These are phyloP conservation scores for Nannoperca obscura DNA, from an alignment of 2,797 vertebrate genomes.

Conservation along the genomic window DNA sequence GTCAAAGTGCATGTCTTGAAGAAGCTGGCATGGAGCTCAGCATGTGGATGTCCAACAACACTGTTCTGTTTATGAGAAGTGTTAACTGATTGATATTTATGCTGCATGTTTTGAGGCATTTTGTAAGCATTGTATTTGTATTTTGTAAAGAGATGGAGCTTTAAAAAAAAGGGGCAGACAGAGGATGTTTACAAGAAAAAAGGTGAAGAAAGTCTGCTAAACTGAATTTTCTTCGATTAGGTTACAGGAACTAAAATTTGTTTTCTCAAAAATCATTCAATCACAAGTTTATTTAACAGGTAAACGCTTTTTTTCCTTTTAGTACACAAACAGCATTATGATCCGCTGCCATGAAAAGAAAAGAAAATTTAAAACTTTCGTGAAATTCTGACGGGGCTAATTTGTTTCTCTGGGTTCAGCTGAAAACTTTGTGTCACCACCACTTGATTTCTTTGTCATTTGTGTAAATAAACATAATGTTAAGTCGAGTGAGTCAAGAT, in stretches of 20 bases:
- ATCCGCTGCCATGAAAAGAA: background rate
- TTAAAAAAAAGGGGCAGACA: background rate
- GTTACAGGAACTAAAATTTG: slow-evolving; percentile 1
- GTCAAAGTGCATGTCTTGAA: background rate
- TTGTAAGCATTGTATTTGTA: slow-evolving; percentile 24
- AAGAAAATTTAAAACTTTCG: background rate
- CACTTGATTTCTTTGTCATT: background rate
- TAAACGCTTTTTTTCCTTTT: background rate
- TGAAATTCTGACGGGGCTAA: background rate
- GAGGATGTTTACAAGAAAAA: background rate
- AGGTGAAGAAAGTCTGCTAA: background rate
- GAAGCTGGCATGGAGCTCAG: background rate
- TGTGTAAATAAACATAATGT: slow-evolving; percentile 34
- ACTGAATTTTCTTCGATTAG: background rate
- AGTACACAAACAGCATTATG: background rate
- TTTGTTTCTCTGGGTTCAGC: background rate
- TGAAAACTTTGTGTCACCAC: background rate
- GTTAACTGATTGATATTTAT: slow-evolving; percentile 7
- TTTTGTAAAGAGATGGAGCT: slow-evolving; percentile 27
- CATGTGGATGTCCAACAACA: background rate
- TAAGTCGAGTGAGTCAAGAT: background rate
- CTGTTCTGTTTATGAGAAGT: slow-evolving; percentile 5
- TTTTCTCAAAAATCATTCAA: background rate
- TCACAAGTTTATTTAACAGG: slow-evolving; percentile 4
- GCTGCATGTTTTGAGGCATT: slow-evolving; percentile 47